Evolutionary conservation across 2,888 invertebrate genomes (phyloP).

Genomic region (Geotrupes spiniger): DNA sequence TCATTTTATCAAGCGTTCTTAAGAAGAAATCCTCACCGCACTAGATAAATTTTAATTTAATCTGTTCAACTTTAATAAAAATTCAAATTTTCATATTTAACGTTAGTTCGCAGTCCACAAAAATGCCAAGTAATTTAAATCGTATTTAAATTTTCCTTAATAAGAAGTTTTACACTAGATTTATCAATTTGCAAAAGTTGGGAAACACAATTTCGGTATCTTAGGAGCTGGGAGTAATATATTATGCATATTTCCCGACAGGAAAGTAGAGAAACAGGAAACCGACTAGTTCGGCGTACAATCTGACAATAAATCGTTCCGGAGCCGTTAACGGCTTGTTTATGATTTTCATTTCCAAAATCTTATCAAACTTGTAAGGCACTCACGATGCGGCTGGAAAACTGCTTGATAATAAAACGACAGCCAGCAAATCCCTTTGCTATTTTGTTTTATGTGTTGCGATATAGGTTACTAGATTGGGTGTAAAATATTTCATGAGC

Average conservation of each 20-base stretch:
- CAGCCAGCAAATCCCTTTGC: conserved; percentile 33
- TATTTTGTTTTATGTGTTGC: conserved; percentile 38
- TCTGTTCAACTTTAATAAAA: too few relatives aligned
- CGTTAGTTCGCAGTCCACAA: too few relatives aligned
- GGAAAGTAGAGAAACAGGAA: not conserved
- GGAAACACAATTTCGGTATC: conserved; percentile 3
- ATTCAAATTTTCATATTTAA: too few relatives aligned
- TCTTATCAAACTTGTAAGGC: conserved; percentile 4
- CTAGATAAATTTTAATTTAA: too few relatives aligned
- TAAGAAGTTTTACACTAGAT: conserved; percentile 6
- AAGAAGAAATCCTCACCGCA: too few relatives aligned
- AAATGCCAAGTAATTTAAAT: not conserved
- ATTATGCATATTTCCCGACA: conserved; percentile 4
- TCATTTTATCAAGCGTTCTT: too few relatives aligned
- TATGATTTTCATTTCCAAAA: conserved; percentile 7
- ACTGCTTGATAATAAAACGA: conserved; percentile 27
- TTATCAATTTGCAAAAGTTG: conserved; percentile 4
- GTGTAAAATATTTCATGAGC: conserved; percentile 38
- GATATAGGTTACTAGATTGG: conserved; percentile 36
- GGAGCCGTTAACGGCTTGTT: conserved; percentile 2
- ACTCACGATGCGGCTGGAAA: not conserved
- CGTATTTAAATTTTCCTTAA: conserved; percentile 2
- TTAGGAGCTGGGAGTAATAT: not conserved
- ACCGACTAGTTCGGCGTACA: not conserved
- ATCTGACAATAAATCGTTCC: not conserved